These are phyloP conservation scores for Plutella xylostella DNA, from an alignment of 2,888 invertebrate genomes.

Conservation along the genomic window DNA sequence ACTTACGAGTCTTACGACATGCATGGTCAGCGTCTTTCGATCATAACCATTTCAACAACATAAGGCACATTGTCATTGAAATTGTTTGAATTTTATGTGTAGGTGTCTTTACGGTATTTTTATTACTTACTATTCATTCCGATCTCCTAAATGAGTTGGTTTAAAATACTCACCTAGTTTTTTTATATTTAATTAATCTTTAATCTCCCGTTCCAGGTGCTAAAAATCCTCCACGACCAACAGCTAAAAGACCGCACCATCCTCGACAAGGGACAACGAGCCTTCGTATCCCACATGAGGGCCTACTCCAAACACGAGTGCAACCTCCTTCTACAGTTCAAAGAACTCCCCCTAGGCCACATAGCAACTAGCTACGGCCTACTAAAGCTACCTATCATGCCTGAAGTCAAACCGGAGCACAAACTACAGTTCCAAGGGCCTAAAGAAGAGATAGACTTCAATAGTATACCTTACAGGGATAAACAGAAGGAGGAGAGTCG, in stretches of 20 bases:
- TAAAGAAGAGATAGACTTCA: conserved; percentile 74
- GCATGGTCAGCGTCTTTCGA: too few relatives aligned
- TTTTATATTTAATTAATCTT: too few relatives aligned
- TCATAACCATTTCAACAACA: too few relatives aligned
- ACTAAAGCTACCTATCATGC: conserved; percentile 93
- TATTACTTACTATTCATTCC: too few relatives aligned
- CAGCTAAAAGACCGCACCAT: conserved; percentile 79
- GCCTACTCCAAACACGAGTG: conserved; percentile 98
- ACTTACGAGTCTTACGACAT: too few relatives aligned
- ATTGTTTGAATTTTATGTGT: too few relatives aligned
- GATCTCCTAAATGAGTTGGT: too few relatives aligned
- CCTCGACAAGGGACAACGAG: conserved; percentile 89
- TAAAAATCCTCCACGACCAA: conserved; percentile 71
- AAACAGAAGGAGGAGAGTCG: conserved; percentile 81
- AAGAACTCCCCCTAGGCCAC: conserved; percentile 83
- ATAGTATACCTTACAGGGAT: conserved; percentile 82
- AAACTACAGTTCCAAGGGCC: conserved; percentile 60
- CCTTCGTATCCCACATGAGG: conserved; percentile 95
- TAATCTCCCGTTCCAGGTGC: conserved; percentile 36
- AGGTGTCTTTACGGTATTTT: too few relatives aligned
- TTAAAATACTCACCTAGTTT: too few relatives aligned
- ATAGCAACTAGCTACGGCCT: conserved; percentile 92
- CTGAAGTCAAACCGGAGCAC: conserved; percentile 82
- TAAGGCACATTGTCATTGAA: too few relatives aligned
- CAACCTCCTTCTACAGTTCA: conserved; percentile 85